Conservation (phyloP, 1,140 invertebrate species). For the Drosophila willistoni region DNA sequence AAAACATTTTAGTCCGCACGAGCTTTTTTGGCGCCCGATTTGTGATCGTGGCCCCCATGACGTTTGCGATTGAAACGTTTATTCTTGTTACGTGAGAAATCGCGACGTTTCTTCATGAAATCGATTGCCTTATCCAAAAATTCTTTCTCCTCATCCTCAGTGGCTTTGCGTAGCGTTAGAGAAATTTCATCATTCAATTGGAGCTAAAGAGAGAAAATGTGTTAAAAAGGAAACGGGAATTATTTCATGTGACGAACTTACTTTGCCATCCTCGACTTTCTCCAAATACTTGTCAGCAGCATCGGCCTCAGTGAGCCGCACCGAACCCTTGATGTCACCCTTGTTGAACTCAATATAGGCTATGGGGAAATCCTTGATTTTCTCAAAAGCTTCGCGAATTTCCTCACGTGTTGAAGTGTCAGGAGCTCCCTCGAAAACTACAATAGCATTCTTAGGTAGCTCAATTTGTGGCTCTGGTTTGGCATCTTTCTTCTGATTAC, state of each 20-base stretch:
- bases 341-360: slow-evolving; percentile 90
- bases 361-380: slow-evolving; percentile 86
- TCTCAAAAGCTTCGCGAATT: slow-evolving; percentile 87
- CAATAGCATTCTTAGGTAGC: slow-evolving; percentile 88
- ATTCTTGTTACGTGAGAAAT: slow-evolving; percentile 82
- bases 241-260: slow-evolving; percentile 31
- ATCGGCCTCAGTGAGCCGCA: slow-evolving; percentile 88
- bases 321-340: slow-evolving; percentile 88
- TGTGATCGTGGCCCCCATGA: slow-evolving; percentile 67
- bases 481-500: slow-evolving; percentile 83
- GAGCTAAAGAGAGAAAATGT: slow-evolving; percentile 37
- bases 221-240: background rate
- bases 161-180: slow-evolving; percentile 85
- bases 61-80: slow-evolving; percentile 82
- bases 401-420: slow-evolving; percentile 88
- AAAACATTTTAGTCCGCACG: slow-evolving; percentile 45
- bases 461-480: slow-evolving; percentile 84
- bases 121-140: slow-evolving; percentile 87
- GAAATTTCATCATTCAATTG: slow-evolving; percentile 84
- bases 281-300: slow-evolving; percentile 87
- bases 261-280: slow-evolving; percentile 87
- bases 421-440: slow-evolving; percentile 87
- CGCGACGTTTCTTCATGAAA: slow-evolving; percentile 85
- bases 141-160: slow-evolving; percentile 88
- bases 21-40: slow-evolving; percentile 56